Base-by-base conservation (phyloP, 2,888 invertebrate genomes). In the Euclidia mi region DNA sequence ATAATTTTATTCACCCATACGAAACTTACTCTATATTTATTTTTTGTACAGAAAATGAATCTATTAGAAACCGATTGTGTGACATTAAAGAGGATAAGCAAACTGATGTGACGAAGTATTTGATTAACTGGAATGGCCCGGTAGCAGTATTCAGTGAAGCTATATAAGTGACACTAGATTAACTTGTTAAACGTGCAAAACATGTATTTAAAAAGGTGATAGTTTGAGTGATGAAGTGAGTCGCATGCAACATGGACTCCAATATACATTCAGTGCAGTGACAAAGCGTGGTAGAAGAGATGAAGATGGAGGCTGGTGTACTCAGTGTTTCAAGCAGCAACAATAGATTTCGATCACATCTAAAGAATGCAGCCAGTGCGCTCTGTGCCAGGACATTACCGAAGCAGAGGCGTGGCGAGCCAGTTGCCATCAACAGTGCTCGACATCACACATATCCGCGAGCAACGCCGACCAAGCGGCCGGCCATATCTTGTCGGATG, bases 301-400 rank as follows among this genome's bases (percentile, higher is more conserved):
- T 78, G 74, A 78, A 85, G 71, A 95, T 95, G 95, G 95, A 95
- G 82, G 92, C 95, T 83, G 95, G 95, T 73, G 88, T 94, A 64
- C 78, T 95, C 76, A 92, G 94, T 85, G 90, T 94, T 78, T 89
- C 93, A 53, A 92, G 88, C 72, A 92, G 89, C 70, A 93, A 83
- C 64, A 84, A 85, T 76, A 89, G 92, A 85, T 92, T 94, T 72
- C 82, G 91, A 57, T 86, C 88, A 42, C 94, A 92, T 75, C 72
- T 94, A 72, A 94, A 94, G 81, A 94, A 92, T 89, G 94, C 93
- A 50, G 93, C 94, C 1, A 92, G 89, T 74, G 92, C 92, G 20
- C 73, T 94, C 56, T 94, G 94, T 74, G 91, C 90, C 50, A 90
- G 91, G 77, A 94, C 93, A 42, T 76, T 94, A 84, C 91, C 93